Base-by-base conservation (phyloP, 1,140 invertebrate species). In the Archegozetes longisetosus region DNA sequence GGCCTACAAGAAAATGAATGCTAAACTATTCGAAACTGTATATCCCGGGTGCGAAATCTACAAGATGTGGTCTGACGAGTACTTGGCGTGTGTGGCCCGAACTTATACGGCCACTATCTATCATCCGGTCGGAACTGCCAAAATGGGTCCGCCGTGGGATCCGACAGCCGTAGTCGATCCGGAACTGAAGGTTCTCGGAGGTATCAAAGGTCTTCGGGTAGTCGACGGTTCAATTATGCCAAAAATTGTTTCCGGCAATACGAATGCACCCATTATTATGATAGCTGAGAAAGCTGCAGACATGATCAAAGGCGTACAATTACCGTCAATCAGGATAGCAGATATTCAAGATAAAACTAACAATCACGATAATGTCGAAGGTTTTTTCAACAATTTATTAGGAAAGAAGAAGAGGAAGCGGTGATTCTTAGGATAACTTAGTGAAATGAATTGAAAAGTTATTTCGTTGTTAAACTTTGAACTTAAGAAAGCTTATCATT, bases 31-130 rank as follows among this genome's bases (percentile, higher is more conserved):
- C 22, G 22, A 48, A 46, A 61, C 47, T 0, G n/a, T 64, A 1
- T 55, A 84, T 29, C 87, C 87, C 0, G 85, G 84, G 22, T 91
- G 87, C 67, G 80, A 77, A 62, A 76, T 83, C 51, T 74, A 79
- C 23, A 75, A 77, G 62, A 86, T 87, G 67, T 79, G 78, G 20
- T 80, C 80, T 1, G 85, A 89, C 62, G 78, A 78, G 2, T 91
- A 90, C 66, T 83, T 86, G 76, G 86, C 88, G 66, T 91, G 87
- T 68, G 83, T 85, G 66, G 84, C 86, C 13, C 73, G 85, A 26
- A 84, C 85, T 24, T 83, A 87, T 52, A 82, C 84, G 0, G 85
- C 87, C 82, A 90, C 86, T 1, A 84, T 88, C 62, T 88, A 88
- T 68, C 70, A 74, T 64, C 66, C 65, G 0, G 70, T 69, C 1